phyloP scores from a whole-genome alignment of 2,888 invertebrate species.

The Esperia sulphurella region DNA sequence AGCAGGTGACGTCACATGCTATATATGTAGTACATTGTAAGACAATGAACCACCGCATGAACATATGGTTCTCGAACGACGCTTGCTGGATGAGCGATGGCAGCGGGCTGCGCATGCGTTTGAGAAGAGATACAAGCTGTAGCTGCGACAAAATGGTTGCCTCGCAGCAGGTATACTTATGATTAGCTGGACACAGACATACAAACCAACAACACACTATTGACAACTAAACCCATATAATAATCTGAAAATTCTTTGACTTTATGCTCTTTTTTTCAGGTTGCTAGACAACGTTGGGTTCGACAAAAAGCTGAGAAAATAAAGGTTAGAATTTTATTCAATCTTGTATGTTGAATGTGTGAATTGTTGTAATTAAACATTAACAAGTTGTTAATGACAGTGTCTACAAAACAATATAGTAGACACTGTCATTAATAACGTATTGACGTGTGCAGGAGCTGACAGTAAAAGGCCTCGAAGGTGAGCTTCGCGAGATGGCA shows the following conservation, averaged over 20 bases:
- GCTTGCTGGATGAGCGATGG: conserved; percentile 83
- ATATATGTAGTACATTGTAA: too few species aligned
- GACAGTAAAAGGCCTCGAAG: conserved; percentile 92
- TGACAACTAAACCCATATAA: too few species aligned
- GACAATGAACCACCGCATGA: conserved; percentile 87
- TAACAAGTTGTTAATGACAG: too few species aligned
- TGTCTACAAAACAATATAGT: too few species aligned
- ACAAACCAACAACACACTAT: too few species aligned
- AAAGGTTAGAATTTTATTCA: conserved; percentile 77
- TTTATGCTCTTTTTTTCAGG: conserved; percentile 34
- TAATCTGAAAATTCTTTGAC: too few species aligned
- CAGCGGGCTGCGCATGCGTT: conserved; percentile 82
- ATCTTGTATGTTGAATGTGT: not conserved
- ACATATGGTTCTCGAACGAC: conserved; percentile 81
- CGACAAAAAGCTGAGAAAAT: conserved; percentile 91
- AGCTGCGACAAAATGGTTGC: conserved; percentile 87
- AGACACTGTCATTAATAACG: too few species aligned
- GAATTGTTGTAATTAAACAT: too few species aligned
- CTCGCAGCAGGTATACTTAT: conserved; percentile 88
- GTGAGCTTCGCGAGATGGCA: conserved; percentile 89
- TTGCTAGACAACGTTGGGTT: conserved; percentile 86
- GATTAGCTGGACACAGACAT: too few species aligned
- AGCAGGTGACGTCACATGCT: conserved; percentile 80
- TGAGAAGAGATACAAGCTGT: conserved; percentile 87
- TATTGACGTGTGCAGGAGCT: conserved; percentile 79